Conservation (phyloP, 2,797 vertebrate species). For the Hozukius guyotensis region DNA sequence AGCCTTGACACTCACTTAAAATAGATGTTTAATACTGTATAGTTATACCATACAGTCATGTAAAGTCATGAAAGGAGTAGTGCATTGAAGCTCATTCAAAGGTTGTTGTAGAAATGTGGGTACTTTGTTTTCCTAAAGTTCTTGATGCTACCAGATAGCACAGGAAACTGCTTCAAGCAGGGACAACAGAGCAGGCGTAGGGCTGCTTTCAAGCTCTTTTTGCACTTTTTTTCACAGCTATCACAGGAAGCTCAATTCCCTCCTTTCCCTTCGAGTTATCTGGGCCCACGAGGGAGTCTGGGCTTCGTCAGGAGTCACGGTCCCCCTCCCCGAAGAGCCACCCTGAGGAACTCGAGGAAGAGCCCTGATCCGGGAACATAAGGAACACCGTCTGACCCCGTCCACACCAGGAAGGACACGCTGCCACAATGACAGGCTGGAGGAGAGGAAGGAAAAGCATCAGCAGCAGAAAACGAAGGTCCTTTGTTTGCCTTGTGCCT, state of each 20-base stretch:
- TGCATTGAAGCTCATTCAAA: not conserved
- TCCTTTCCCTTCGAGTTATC: slow-evolving; percentile 28
- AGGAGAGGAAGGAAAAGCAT: slow-evolving; percentile 22
- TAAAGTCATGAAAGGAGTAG: not conserved
- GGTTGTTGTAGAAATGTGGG: not conserved
- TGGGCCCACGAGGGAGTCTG: slow-evolving; percentile 29
- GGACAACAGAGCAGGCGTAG: not conserved
- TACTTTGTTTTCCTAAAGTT: not conserved
- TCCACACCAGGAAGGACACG: slow-evolving; percentile 26
- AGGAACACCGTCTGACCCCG: slow-evolving; percentile 19
- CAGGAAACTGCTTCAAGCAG: slow-evolving; percentile 4
- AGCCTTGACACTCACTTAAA: not conserved
- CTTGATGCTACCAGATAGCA: slow-evolving; percentile 16
- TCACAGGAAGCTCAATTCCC: slow-evolving; percentile 45
- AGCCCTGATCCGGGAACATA: slow-evolving; percentile 14
- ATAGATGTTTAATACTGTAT: not conserved
- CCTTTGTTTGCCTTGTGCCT: slow-evolving; percentile 29
- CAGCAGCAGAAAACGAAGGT: slow-evolving; percentile 27
- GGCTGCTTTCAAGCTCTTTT: slow-evolving; percentile 6
- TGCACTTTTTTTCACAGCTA: not conserved
- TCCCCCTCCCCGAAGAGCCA: not conserved
- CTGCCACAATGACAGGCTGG: slow-evolving; percentile 9
- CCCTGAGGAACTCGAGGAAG: slow-evolving; percentile 15
- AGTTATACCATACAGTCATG: not conserved
- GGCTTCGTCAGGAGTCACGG: slow-evolving; percentile 31